phyloP scores from a whole-genome alignment of 2,888 invertebrate genomes.

The Strigamia crassipes region DNA sequence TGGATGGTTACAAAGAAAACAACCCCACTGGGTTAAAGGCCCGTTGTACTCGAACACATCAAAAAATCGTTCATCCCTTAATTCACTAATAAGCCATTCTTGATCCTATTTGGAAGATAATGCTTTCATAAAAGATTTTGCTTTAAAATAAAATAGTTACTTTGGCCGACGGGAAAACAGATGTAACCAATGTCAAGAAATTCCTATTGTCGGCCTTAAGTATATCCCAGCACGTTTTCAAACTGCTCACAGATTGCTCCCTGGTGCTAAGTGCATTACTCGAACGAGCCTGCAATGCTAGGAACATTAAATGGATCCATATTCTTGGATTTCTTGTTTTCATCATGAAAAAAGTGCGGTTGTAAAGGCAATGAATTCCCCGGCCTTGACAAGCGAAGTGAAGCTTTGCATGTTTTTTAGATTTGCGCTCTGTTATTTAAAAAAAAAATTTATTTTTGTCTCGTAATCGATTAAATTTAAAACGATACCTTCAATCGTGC shows the following conservation, averaged over 20 bases:
- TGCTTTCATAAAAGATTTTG: background rate
- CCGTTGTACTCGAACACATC: slow-evolving; percentile 86
- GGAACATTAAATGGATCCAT: slow-evolving; percentile 96
- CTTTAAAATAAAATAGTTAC: slow-evolving; percentile 59
- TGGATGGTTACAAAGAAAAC: slow-evolving; percentile 91
- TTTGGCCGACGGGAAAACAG: slow-evolving; percentile 88
- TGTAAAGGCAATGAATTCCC: slow-evolving; percentile 83
- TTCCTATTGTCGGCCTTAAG: slow-evolving; percentile 88
- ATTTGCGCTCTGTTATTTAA: slow-evolving; percentile 70
- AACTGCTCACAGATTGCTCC: slow-evolving; percentile 78
- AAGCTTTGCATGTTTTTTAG: slow-evolving; percentile 83
- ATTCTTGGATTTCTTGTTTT: slow-evolving; percentile 76
- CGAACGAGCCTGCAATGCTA: slow-evolving; percentile 83
- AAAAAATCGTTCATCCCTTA: slow-evolving; percentile 84
- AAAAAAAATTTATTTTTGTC: background rate
- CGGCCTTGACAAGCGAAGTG: slow-evolving; percentile 87
- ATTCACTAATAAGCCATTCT: slow-evolving; percentile 80
- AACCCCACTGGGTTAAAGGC: slow-evolving; percentile 74
- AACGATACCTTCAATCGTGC: slow-evolving; percentile 81
- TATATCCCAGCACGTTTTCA: slow-evolving; percentile 93
- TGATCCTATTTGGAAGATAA: slow-evolving; percentile 69
- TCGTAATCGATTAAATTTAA: background rate
- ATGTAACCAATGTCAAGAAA: slow-evolving; percentile 87
- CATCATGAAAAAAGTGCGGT: slow-evolving; percentile 70
- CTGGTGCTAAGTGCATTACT: slow-evolving; percentile 77